Base-by-base conservation (phyloP, 2,797 vertebrate species). In the Crenichthys baileyi region DNA sequence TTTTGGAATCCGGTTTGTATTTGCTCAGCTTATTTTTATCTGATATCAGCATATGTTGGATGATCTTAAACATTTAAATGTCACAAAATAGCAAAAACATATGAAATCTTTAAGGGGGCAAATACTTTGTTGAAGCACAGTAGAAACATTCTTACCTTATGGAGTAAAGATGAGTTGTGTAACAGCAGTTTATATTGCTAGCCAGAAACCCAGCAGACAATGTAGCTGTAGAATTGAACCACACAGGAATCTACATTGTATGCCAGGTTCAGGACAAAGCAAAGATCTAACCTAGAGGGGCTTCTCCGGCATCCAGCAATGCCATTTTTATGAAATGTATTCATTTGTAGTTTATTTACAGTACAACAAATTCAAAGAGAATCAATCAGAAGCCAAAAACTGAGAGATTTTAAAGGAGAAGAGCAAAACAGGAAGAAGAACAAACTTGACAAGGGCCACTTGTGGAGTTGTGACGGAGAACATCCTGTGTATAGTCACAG, bases 131-230 rank as follows among this genome's bases (percentile, higher is more conserved):
- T 5, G 67, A 12, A 22, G 20, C 26, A 31, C 41, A 50, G 50
- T 9, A 36, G 53, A 82, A 73, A 58, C 79, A 83, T 85, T 75
- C 92, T 87, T 78, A 93, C 92, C 88, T 82, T 83, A 56, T 31
- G 16, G 31, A 74, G 75, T 24, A 0, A 1, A 5, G 8, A 16
- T 5, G 26, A 36, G 8, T 79, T 76, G 18, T 46, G 36, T 67
- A 75, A 74, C 58, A 8, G 90, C 18, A 26, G 93, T 79, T 90
- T 86, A 84, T 86, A 94, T 95, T 96, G 95, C 96, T 93, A 96
- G 96, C 97, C 96, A 96, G 98, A 99, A 99, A 99, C 98, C 98
- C 98, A 99, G 98, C 98, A 99, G 98, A 99, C 98, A 99, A 99
- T 99, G 98, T 99, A 99, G 98, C 98, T 99, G 98, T 99, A 98